Conservation (phyloP, 2,113 vertebrate genomes). For the Accipiter virgatus region DNA sequence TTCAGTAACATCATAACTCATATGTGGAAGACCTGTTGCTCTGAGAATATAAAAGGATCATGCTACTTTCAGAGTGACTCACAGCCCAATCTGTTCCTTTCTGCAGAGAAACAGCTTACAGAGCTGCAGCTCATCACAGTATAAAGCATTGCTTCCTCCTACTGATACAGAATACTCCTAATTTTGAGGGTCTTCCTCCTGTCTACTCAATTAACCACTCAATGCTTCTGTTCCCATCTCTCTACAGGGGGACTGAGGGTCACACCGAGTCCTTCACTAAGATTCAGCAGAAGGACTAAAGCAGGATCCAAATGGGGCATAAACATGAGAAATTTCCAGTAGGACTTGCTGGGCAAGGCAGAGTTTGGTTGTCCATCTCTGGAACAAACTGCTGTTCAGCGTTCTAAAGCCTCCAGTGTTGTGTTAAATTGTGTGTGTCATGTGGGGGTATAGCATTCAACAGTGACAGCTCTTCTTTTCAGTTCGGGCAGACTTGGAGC, state of each 20-base stretch:
- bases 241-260: neutral
- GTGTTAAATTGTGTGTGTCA: neutral
- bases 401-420: neutral
- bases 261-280: fast-evolving
- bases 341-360: neutral
- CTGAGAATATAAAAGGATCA: neutral
- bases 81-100: constrained; percentile 33
- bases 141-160: neutral
- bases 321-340: neutral
- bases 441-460: neutral
- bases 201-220: neutral
- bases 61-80: constrained; percentile 22
- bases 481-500: neutral
- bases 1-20: neutral
- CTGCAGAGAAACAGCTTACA: neutral
- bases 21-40: constrained; percentile 22
- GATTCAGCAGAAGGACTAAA: neutral
- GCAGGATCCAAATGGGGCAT: neutral
- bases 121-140: neutral
- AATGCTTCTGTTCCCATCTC: neutral
- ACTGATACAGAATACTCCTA: neutral
- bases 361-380: neutral
- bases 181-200: neutral
- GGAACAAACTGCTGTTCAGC: neutral
- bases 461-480: neutral